Evolutionary conservation across 2,888 invertebrate species (phyloP).

Genomic region (Perithous albicinctus): DNA sequence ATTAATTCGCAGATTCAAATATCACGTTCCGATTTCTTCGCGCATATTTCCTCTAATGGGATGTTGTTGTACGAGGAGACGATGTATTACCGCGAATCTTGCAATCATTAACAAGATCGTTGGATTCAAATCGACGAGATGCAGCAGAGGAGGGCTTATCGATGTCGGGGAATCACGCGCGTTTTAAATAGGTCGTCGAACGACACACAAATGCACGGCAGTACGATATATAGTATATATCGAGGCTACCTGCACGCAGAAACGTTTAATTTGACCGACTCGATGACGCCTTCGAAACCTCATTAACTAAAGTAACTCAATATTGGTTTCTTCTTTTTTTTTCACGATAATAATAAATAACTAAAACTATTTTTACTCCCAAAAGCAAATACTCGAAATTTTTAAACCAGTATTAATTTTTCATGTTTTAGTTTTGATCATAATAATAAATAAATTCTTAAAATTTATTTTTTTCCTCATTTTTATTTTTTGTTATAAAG

Average conservation of each 20-base stretch:
- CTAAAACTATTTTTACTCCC: background rate
- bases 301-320: constrained; percentile 45
- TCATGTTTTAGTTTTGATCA: no score
- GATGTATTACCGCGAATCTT: constrained; percentile 3
- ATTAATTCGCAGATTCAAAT: background rate
- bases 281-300: constrained; percentile 53
- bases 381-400: background rate
- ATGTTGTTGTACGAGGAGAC: background rate
- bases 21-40: background rate
- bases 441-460: no score
- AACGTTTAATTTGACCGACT: constrained; percentile 44
- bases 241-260: constrained; percentile 38
- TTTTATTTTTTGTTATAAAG: no score
- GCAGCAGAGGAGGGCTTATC: constrained; percentile 41
- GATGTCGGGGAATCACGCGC: constrained; percentile 47
- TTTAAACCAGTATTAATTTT: no score
- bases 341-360: constrained; percentile 1
- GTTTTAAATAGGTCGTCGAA: constrained; percentile 57
- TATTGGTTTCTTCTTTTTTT: constrained; percentile 31
- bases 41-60: background rate
- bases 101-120: constrained; percentile 25
- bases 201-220: constrained; percentile 1
- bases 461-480: no score
- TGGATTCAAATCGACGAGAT: constrained; percentile 41
- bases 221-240: constrained; percentile 29